These are phyloP conservation scores for Sebastiscus tertius DNA, from an alignment of 2,797 vertebrate genomes.

Conservation along the genomic window DNA sequence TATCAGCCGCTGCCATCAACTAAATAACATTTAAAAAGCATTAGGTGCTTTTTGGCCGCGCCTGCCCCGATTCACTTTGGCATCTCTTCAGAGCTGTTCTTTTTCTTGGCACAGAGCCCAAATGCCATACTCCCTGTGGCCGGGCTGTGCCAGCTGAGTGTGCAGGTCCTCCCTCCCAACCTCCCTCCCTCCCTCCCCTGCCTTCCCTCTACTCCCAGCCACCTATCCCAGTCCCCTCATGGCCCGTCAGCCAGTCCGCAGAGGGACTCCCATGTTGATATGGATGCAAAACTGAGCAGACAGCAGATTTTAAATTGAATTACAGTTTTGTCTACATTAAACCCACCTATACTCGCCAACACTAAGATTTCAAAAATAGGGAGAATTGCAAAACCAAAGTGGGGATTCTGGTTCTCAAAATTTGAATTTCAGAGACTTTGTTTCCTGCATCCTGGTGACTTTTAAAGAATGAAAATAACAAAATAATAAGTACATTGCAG, in stretches of 20 bases:
- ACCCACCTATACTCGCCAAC: not conserved
- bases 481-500: too few species aligned
- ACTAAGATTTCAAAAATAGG: too few species aligned
- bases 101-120: slow-evolving; percentile 77
- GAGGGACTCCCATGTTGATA: slow-evolving; percentile 50
- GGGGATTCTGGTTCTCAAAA: too few species aligned
- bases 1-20: slow-evolving; percentile 78
- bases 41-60: slow-evolving; percentile 76
- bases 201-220: slow-evolving; percentile 5
- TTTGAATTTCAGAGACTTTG: too few species aligned
- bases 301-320: slow-evolving; percentile 25
- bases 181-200: slow-evolving; percentile 1
- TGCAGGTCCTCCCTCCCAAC: slow-evolving; percentile 61
- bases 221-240: slow-evolving; percentile 28
- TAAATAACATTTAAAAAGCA: slow-evolving; percentile 84
- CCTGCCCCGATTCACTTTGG: slow-evolving; percentile 68
- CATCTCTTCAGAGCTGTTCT: slow-evolving; percentile 71
- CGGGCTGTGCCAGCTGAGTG: slow-evolving; percentile 75
- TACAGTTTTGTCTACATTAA: slow-evolving; percentile 25
- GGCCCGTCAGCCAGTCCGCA: slow-evolving; percentile 28
- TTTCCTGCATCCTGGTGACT: too few species aligned
- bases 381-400: too few species aligned
- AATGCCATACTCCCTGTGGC: slow-evolving; percentile 70
- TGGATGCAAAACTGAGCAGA: slow-evolving; percentile 19
- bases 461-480: too few species aligned